Evolutionary conservation across 2,888 invertebrate genomes (phyloP), one percentile per base, ranked within the genome.

Genomic region (Plagodis pulveraria): DNA sequence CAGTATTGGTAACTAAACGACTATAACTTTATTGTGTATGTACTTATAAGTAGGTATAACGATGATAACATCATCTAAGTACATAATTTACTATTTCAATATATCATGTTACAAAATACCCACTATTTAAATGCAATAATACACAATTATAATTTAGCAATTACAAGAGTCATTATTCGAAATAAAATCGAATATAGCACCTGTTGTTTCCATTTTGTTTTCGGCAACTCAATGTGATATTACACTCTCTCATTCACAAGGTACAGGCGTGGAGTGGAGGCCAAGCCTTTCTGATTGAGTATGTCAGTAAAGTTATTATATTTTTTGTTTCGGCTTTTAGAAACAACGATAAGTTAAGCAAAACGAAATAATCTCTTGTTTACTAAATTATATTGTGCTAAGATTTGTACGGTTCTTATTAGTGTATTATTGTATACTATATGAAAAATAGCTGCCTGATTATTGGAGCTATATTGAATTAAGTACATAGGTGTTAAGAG

Each of bases 61-160:
- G 7, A 44, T 32, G 11, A 38, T 22, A 57, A 33, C 47, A 33
- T 11, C 32, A 49, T 45, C 40, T 53, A 53, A 22, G 22, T 22
- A 22, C 22, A 2, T 22, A 22, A 2, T 22, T 22, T 22, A 57
- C 42, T 35, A 32, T 42, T 34, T 40, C 22, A 35, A 34, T 32
- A 51, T 44, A 36, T 12, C 36, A 38, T 40, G 10, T 10, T 40
- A 40, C 40, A 40, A 40, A 22, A 22, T 22, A 22, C 22, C 22
- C 22, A 48, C 32, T 43, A 48, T 43, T 43, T 58, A 58, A 58
- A 58, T 58, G 58, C 58, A 54, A 50, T 50, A 58, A 40, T 52
- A 41, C 35, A 36, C 52, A 58, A 53, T 33, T 10, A 35, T 58
- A 50, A 50, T 6, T 46, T 41, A 38, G 46, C 36, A 54, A 46